Base-by-base conservation (phyloP, 2,888 invertebrate species). In the Allolobophora icterica region DNA sequence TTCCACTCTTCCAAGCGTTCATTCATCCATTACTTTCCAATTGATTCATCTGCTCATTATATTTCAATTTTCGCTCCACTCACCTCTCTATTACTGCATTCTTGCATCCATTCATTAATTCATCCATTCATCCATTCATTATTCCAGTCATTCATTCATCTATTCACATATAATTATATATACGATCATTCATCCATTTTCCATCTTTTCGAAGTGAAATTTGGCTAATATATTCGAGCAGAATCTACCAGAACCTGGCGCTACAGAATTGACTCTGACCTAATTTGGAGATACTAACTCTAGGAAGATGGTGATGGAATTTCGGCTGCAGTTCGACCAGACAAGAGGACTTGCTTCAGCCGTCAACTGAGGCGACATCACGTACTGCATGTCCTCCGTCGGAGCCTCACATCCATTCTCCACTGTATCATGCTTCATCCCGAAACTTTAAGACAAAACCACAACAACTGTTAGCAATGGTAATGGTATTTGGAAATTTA, bases 251-350 rank as follows among this genome's bases (percentile, higher is more conserved):
- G 45, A 83, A 84, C 2, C n/a, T 87, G 87, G 34, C 87, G 35
- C 87, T 4, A 87, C 0, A 34, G 38, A 87, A 38, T 33, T 24
- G 87, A 38, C 38, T 34, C 30, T 35, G 87, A 35, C 15, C 6
- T 35, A 24, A 33, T 87, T 33, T 15, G 13, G 13, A 21, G 34
- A 35, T 35, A 17, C 87, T 97, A 96, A 98, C 98, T 98, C 98
- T 90, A 98, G 96, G 95, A 98, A 98, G 95, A 97, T 97, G 91
- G 98, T 98, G 94, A 98, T 97, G 94, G 97, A 97, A 89, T 97
- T 96, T 93, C 97, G 96, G 95, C 98, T 98, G 96, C 98, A 98
- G 93, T 97, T 96, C n/a, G 98, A 98, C 98, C 98, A 98, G 92
- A 97, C 97, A 92, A 97, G 97, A 11, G 96, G 96, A n/a, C 97